Conservation (phyloP, 2,797 vertebrate genomes). For the Melanotaenia parkinsoni region DNA sequence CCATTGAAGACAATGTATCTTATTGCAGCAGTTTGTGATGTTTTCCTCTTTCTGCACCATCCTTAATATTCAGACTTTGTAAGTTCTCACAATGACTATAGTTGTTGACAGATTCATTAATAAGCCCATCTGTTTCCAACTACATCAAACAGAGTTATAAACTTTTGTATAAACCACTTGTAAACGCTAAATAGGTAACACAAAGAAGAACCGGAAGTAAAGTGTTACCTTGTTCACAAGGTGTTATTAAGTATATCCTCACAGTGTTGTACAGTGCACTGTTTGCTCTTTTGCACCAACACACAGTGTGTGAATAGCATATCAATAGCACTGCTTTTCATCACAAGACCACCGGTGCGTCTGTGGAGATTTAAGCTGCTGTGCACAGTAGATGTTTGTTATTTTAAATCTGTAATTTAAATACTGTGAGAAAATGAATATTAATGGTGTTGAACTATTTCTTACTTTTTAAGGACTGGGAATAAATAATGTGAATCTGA, state of each 20-base stretch:
- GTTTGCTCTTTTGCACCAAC: constrained; percentile 62
- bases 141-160: neutral
- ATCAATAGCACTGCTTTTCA: constrained; percentile 41
- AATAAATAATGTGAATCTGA: constrained; percentile 57
- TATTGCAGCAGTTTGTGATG: neutral
- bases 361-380: constrained; percentile 44
- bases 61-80: neutral
- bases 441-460: constrained; percentile 25
- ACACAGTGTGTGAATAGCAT: constrained; percentile 40
- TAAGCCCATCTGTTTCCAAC: neutral
- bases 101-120: constrained; percentile 3
- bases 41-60: constrained; percentile 2
- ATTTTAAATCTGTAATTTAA: constrained; percentile 31
- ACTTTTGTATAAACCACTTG: neutral
- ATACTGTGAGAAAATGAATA: constrained; percentile 33
- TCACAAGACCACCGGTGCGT: constrained; percentile 31
- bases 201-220: constrained; percentile 1
- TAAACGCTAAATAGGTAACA: constrained; percentile 2
- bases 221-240: constrained; percentile 1
- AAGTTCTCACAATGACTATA: neutral
- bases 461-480: constrained; percentile 6
- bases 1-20: neutral
- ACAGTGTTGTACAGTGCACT: constrained; percentile 41
- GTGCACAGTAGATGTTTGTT: constrained; percentile 31
- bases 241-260: constrained; percentile 26